Evolutionary conservation across 2,113 vertebrate species (phyloP).

Genomic region (Scomber colias): DNA sequence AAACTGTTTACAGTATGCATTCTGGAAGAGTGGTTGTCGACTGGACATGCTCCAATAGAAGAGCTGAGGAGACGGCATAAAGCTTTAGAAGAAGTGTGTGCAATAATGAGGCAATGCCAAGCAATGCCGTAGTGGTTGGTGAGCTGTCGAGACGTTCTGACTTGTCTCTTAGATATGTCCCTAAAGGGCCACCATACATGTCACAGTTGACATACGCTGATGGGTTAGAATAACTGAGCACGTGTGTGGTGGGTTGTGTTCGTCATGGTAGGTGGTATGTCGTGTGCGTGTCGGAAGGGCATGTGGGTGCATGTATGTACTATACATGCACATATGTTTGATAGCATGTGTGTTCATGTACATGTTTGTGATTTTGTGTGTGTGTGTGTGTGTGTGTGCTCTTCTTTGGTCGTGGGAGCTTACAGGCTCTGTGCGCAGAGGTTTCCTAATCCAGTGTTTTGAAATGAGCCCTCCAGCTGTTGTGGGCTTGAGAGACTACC

Average conservation of each 20-base stretch:
- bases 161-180: conserved; percentile 51
- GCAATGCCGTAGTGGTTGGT: conserved; percentile 51
- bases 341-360: background rate
- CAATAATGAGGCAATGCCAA: conserved; percentile 71
- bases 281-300: conserved; percentile 2
- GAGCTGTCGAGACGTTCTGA: background rate
- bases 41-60: conserved; percentile 35
- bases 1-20: conserved; percentile 18
- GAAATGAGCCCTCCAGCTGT: conserved; percentile 79
- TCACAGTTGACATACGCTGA: conserved; percentile 35
- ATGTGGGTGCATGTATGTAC: conserved; percentile 16
- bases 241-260: conserved; percentile 20
- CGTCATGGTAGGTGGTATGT: conserved; percentile 17
- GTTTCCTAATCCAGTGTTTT: conserved; percentile 76
- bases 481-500: conserved; percentile 70
- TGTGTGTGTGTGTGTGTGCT: conserved; percentile 28
- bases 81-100: conserved; percentile 53
- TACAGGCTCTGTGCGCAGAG: conserved; percentile 63
- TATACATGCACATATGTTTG: conserved; percentile 7
- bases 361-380: background rate
- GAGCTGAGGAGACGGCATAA: conserved; percentile 11
- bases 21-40: conserved; percentile 36
- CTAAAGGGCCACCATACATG: conserved; percentile 43
- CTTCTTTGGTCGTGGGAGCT: conserved; percentile 58
- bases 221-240: conserved; percentile 20